Conservation (phyloP, 2,888 invertebrate genomes). For the Aromia moschata region DNA sequence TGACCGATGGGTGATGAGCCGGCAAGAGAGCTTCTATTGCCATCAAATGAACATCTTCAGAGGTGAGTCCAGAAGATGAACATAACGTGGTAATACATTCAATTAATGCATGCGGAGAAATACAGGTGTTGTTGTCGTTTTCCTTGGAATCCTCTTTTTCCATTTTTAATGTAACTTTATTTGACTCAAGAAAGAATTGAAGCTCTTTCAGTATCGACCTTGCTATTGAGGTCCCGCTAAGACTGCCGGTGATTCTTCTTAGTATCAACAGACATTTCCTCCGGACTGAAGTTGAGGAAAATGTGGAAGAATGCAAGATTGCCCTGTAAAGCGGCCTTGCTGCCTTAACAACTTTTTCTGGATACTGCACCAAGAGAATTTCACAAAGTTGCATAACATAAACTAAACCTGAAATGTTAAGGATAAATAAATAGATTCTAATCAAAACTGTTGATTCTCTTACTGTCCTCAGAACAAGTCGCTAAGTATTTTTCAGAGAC, state of each 20-base stretch:
- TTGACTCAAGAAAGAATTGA: slow-evolving; percentile 71
- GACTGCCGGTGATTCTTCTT: slow-evolving; percentile 68
- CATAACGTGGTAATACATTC: slow-evolving; percentile 62
- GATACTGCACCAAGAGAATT: slow-evolving; percentile 75
- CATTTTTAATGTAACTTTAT: slow-evolving; percentile 64
- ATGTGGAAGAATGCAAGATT: slow-evolving; percentile 73
- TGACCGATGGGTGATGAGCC: slow-evolving; percentile 79
- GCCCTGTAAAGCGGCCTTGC: slow-evolving; percentile 76
- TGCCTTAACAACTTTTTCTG: slow-evolving; percentile 71
- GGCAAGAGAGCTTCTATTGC: slow-evolving; percentile 75
- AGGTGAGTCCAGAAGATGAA: slow-evolving; percentile 57
- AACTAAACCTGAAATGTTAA: slow-evolving; percentile 66
- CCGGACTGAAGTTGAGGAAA: slow-evolving; percentile 69
- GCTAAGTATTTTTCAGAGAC: slow-evolving; percentile 83
- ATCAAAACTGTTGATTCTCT: slow-evolving; percentile 22
- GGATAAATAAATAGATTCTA: too few relatives aligned
- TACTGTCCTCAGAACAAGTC: slow-evolving; percentile 75
- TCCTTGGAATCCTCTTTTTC: slow-evolving; percentile 57
- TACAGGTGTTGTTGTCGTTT: slow-evolving; percentile 67
- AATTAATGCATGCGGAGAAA: slow-evolving; percentile 60
- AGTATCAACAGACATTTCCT: slow-evolving; percentile 70
- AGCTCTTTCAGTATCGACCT: slow-evolving; percentile 74
- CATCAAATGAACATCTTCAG: slow-evolving; percentile 68
- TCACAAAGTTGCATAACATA: slow-evolving; percentile 80
- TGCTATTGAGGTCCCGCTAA: slow-evolving; percentile 69